These are phyloP conservation scores for Monoplex corrugatus DNA, from an alignment of 2,888 invertebrate species.

Conservation along the genomic window DNA sequence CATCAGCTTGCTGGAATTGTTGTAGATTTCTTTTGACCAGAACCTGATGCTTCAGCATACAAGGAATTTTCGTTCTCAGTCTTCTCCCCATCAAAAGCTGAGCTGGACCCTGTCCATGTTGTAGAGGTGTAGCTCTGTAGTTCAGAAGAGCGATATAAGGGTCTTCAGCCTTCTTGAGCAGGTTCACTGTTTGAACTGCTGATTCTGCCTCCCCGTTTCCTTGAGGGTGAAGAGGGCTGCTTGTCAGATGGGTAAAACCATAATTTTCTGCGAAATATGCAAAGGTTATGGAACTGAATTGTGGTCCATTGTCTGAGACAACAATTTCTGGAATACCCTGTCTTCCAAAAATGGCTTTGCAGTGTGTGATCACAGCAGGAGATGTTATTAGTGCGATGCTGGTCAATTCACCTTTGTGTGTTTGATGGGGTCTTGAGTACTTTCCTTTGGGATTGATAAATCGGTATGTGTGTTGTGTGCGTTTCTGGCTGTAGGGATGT, in stretches of 20 bases:
- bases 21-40: background rate
- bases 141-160: slow-evolving; percentile 44
- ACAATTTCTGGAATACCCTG: slow-evolving; percentile 34
- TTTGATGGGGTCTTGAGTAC: no score
- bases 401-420: no score
- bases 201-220: slow-evolving; percentile 41
- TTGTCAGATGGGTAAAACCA: slow-evolving; percentile 42
- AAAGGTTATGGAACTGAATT: slow-evolving; percentile 36
- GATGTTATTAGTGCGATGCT: background rate
- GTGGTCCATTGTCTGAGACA: slow-evolving; percentile 47
- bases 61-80: slow-evolving; percentile 30
- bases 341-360: slow-evolving; percentile 27
- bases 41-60: background rate
- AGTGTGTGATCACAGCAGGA: slow-evolving; percentile 10
- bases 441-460: no score
- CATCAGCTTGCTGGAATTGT: background rate
- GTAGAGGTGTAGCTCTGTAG: slow-evolving; percentile 44
- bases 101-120: slow-evolving; percentile 34
- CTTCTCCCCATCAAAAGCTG: slow-evolving; percentile 46
- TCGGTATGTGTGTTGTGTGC: no score
- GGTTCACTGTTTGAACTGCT: slow-evolving; percentile 34
- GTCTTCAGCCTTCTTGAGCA: slow-evolving; percentile 41
- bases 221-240: slow-evolving; percentile 29
- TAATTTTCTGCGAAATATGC: slow-evolving; percentile 28
- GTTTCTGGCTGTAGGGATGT: no score